Conservation (phyloP, 2,113 vertebrate species). For the Tragelaphus buxtoni region DNA sequence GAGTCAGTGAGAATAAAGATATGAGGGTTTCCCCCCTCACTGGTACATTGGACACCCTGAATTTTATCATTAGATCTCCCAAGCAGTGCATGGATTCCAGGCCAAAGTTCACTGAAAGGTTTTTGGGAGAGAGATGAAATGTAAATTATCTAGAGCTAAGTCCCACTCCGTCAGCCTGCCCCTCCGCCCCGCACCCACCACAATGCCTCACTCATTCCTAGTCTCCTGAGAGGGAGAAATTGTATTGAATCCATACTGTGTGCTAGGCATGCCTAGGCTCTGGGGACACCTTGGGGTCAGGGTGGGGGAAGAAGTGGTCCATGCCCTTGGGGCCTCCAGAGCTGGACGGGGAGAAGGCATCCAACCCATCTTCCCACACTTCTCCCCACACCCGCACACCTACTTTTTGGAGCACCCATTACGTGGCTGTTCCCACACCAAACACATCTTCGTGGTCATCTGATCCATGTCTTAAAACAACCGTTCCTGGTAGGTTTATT, state of each 20-base stretch:
- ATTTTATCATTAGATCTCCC: not conserved
- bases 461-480: not conserved
- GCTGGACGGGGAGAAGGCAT: not conserved
- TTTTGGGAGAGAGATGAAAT: not conserved
- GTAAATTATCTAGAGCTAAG: not conserved
- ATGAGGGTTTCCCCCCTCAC: accelerated
- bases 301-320: not conserved
- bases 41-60: not conserved
- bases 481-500: not conserved
- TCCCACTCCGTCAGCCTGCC: not conserved
- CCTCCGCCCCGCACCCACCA: accelerated
- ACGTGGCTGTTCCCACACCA: not conserved
- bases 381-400: not conserved
- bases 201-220: not conserved
- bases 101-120: not conserved
- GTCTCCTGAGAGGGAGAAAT: not conserved
- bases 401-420: not conserved
- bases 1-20: not conserved
- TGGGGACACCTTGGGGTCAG: not conserved
- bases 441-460: not conserved
- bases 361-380: not conserved
- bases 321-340: not conserved
- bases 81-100: too few species aligned
- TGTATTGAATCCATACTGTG: not conserved
- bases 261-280: not conserved